Base-by-base conservation (phyloP, 2,888 invertebrate genomes). In the Pollenia griseotomentosa region DNA sequence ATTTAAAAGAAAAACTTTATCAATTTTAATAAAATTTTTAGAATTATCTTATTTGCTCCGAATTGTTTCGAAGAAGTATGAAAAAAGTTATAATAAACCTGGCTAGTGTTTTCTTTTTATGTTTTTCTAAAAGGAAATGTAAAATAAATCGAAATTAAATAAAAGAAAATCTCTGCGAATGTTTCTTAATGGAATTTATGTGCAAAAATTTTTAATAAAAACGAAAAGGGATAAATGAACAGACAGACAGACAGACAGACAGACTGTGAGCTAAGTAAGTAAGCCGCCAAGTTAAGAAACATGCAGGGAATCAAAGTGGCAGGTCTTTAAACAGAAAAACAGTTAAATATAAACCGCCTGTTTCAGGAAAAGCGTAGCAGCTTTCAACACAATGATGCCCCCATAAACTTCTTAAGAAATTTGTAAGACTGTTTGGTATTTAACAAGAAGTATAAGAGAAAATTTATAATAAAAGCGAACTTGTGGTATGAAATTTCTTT, bases 81-180 rank as follows among this genome's bases (percentile, higher is more conserved):
- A 33, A 33, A 33, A 33, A 33, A 33, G 6, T 33, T 33, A 33
- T 33, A 33, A 33, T 23, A 33, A 33, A 33, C 33, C 33, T 33
- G 33, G 33, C 33, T 33, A 6, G 33, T 33, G 33, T 6, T 33
- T 33, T 6, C 33, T 33, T 33, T 33, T 33, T 6, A 33, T 33
- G 4, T 33, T 5, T 33, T 33, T 33, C 33, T 33, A 6, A 33
- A 74, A 61, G 23, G 19, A 53, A 53, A 42, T n/a, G 8, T n/a
- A n/a, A 73, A 40, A 51, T 23, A 12, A 2, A n/a, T 10, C 63
- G n/a, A 48, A 44, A 55, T n/a, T 1, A 65, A 65, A 65, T 8
- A 53, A 14, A 11, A 55, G 14, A 42, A 77, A 77, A 77, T 65
- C 77, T 44, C 53, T 65, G 53, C 11, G 55, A 75, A 55, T 44